Evolutionary conservation across 2,797 vertebrate genomes (phyloP).

Genomic region (Tapirus indicus): DNA sequence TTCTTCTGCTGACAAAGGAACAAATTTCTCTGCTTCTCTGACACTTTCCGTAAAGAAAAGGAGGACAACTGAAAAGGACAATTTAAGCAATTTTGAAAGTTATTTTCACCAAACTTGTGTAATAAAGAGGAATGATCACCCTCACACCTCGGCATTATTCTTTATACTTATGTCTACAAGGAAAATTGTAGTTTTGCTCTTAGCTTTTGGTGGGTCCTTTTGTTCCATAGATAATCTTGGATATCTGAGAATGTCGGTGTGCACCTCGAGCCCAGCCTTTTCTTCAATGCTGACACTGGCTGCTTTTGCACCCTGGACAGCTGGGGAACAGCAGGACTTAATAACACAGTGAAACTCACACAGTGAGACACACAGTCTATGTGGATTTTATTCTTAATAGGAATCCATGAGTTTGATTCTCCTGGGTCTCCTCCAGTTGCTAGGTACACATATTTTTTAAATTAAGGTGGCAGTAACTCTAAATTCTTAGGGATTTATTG

Average conservation of each 20-base stretch:
- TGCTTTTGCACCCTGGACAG: background rate
- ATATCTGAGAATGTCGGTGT: background rate
- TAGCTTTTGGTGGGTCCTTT: background rate
- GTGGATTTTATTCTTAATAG: background rate
- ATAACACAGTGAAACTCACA: background rate
- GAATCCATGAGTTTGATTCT: background rate
- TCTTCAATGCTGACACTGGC: background rate
- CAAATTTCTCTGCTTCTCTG: background rate
- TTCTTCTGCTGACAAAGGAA: background rate
- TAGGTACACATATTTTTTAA: background rate
- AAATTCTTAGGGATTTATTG: background rate
- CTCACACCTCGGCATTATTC: background rate
- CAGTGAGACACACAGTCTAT: background rate
- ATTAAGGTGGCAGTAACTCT: background rate
- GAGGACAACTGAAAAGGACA: background rate
- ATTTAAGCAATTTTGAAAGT: background rate
- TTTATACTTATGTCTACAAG: background rate
- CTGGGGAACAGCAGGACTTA: background rate
- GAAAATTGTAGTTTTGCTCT: constrained; percentile 15
- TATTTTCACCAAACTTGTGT: background rate
- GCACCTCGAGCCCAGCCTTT: accelerated
- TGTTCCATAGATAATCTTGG: background rate
- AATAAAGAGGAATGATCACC: background rate
- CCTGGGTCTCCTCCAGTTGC: background rate
- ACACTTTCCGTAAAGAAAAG: background rate